These are phyloP conservation scores for Andinoacara biseriatus DNA, from an alignment of 2,113 vertebrate genomes.

Conservation along the genomic window DNA sequence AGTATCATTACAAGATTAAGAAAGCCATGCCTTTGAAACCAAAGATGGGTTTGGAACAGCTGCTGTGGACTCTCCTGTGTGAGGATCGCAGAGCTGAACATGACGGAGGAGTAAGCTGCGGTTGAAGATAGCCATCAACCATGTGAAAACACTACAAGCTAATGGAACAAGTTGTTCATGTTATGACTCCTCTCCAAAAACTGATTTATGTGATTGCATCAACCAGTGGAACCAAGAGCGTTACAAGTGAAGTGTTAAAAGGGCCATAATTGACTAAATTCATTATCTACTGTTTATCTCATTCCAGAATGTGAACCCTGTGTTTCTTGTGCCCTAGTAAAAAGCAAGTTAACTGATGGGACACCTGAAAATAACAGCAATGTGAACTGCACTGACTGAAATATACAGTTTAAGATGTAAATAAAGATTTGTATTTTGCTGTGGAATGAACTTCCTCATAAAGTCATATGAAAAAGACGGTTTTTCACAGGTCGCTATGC, in stretches of 20 bases:
- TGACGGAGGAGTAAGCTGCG: neutral
- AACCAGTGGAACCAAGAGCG: neutral
- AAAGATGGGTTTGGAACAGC: constrained; percentile 23
- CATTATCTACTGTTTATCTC: neutral
- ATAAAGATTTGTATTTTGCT: neutral
- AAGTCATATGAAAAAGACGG: neutral
- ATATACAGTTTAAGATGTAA: neutral
- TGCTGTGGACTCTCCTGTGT: constrained; percentile 29
- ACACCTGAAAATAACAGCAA: neutral
- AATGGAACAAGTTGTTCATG: constrained; percentile 29
- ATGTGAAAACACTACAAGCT: constrained; percentile 22
- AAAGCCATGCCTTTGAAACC: constrained; percentile 28
- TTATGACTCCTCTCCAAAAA: constrained; percentile 15
- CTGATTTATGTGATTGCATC: constrained; percentile 9
- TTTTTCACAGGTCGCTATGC: neutral
- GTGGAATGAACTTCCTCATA: neutral
- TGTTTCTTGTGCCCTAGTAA: neutral
- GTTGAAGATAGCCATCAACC: constrained; percentile 34
- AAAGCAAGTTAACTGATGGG: neutral
- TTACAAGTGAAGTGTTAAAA: neutral
- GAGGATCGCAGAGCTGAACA: neutral
- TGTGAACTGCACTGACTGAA: neutral
- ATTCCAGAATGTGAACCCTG: neutral
- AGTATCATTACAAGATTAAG: constrained; percentile 39
- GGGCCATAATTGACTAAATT: neutral